Evolutionary conservation across 1,140 invertebrate species (phyloP), one percentile per base, ranked within the genome.

Genomic region (Eupeodes corollae): DNA sequence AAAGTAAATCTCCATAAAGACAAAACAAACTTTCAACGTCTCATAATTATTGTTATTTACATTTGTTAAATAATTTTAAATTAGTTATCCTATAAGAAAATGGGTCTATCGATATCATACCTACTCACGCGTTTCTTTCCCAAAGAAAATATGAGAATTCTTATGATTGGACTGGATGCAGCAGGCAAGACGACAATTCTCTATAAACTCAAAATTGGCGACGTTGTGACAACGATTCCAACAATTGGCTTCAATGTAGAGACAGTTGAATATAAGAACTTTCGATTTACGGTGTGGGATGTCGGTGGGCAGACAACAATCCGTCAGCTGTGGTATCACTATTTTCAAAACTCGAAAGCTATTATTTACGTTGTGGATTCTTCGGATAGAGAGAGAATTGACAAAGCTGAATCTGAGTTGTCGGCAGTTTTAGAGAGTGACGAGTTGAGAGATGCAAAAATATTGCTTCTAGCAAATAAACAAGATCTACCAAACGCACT

Each of bases 111-210:
- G 14, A 32, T 55, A 16, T 49, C 49, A 15, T 42, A 45, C 26
- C 37, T 55, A 5, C 39, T 55, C 9, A 39, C 53, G 39, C 44
- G 42, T 2, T 55, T 58, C 10, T 16, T 41, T 5, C 34, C 43
- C 46, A 51, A 44, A 15, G 34, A 55, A 42, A 41, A 56, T 45
- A 48, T 51, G 12, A 52, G 52, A n/a, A 52, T 58, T 13, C 40
- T 58, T 1, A 58, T 58, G 55, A 41, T 79, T 6, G 90, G 90
- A 35, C 69, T 93, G 45, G 90, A 93, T 72, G 88, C 87, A 12
- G 90, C 90, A 53, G 90, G 90, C 52, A 93, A 94, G 75, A 93
- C 86, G 44, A 92, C 90, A 51, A 89, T 93, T 59, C 71, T 94
- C 47, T 93, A 93, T 70, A 92, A 94, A 71, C 73, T 94, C 52